Conservation (phyloP, 1,140 invertebrate species). For the Propsilocerus akamusi region DNA sequence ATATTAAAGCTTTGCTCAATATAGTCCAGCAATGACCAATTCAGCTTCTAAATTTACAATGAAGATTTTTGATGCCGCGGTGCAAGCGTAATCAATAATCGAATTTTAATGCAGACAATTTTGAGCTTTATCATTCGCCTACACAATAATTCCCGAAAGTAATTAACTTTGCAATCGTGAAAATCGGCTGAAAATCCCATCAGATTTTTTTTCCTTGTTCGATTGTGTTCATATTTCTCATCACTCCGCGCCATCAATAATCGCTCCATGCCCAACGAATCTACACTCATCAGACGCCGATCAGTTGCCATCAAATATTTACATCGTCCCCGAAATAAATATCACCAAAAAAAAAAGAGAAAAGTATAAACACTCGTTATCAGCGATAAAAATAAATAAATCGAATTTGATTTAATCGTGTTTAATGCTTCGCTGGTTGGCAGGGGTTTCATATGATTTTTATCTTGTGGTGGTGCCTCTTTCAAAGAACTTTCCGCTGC, state of each 20-base stretch:
- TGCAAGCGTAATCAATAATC: slow-evolving; percentile 3
- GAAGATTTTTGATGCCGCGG: no score
- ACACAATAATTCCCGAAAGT: not conserved
- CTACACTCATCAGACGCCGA: not conserved
- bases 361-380: slow-evolving; percentile 1
- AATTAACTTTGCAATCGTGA: not conserved
- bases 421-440: no score
- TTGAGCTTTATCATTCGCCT: not conserved
- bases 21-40: no score
- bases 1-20: no score
- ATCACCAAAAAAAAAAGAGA: not conserved
- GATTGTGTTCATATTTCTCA: no score
- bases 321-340: not conserved
- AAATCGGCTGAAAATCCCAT: not conserved
- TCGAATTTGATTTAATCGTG: slow-evolving; percentile 3
- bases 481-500: not conserved
- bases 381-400: slow-evolving; percentile 4
- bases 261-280: no score
- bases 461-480: not conserved
- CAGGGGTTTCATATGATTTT: no score
- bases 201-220: not conserved
- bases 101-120: slow-evolving; percentile 3
- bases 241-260: not conserved
- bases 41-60: no score
- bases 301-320: slow-evolving; percentile 3